A percentile compares a stretch with the other conserved stretches of the same genome.
Evolutionary conservation across 2,888 invertebrate genomes (phyloP).

Genomic region (Yponomeuta malinellus): DNA sequence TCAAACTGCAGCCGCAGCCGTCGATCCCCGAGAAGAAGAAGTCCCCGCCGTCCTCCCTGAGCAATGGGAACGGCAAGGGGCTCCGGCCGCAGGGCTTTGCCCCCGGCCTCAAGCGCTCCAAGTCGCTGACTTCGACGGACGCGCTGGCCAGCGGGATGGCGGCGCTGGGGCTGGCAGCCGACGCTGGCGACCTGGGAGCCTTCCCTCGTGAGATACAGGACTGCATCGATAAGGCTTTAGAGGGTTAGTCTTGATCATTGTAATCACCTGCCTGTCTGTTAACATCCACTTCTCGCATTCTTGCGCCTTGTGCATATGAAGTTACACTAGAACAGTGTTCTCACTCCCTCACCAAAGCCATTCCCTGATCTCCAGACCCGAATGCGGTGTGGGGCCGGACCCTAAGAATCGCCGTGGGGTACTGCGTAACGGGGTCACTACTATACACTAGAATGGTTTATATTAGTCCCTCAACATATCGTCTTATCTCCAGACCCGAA

Average conservation of each 20-base stretch:
- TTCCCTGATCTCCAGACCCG: no score
- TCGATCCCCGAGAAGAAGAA: conserved; percentile 61
- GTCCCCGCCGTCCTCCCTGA: conserved; percentile 57
- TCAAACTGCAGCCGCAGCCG: conserved; percentile 71
- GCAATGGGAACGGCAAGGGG: conserved; percentile 64
- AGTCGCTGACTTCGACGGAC: conserved; percentile 87
- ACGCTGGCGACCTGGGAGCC: conserved; percentile 84
- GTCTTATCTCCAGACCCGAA: no score
- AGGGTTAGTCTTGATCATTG: conserved; percentile 57
- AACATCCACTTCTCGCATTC: no score
- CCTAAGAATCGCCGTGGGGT: no score
- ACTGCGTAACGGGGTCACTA: no score
- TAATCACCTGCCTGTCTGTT: no score
- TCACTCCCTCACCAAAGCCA: no score
- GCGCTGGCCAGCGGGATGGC: conserved; percentile 81
- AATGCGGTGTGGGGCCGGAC: no score
- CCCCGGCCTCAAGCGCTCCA: conserved; percentile 84
- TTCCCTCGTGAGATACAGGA: conserved; percentile 85
- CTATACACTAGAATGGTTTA: no score
- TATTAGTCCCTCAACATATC: no score
- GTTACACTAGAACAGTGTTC: no score
- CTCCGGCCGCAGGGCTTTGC: conserved; percentile 60
- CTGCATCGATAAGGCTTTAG: conserved; percentile 83
- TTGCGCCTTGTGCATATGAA: no score
- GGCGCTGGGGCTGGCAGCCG: conserved; percentile 80